Evolutionary conservation across 2,113 vertebrate genomes (phyloP), one percentile per base, ranked within the genome.

Genomic region (Rousettus leschenaultii): DNA sequence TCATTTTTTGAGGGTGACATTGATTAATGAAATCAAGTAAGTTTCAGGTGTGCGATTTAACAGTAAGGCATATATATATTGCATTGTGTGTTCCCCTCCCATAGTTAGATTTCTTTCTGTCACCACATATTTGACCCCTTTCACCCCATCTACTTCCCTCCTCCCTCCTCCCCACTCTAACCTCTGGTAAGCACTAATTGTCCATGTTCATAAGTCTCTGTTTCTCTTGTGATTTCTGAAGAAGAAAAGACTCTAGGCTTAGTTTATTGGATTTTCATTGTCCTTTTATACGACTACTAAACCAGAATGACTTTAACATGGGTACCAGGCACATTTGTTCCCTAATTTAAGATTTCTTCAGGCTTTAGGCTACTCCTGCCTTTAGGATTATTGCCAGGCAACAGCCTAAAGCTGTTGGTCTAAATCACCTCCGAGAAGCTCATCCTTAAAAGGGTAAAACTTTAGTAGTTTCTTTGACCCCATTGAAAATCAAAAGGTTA

Each of bases 381-480:
- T 84, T 77, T 59, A 40, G 40, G 63, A 43, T 65, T 65, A 86
- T 97, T 97, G 91, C 93, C 78, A 93, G 89, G 93, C 78, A 95
- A 95, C 89, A 93, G 68, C 45, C 61, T 93, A 79, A 95, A 65
- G 70, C 51, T 26, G 3, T 59, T 87, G 35, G 68, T 91, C 22
- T 68, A 65, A 88, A 83, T 73, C 10, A 61, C 21, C 10, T 65
- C 51, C 48, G 21, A 89, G n/a, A 35, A 93, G 33, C 19, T 75
- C 40, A 75, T 95, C 74, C 89, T 89, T 66, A 83, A 75, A 65
- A 95, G 86, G 86, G 74, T 78, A 71, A 95, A 94, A 86, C 74
- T 84, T 95, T 4, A 57, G 51, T 63, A 80, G 30, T 83, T 96
- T 92, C 79, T 96, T 89, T 85, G 95, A 93, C 82, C 53, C 15